Conservation (phyloP, 2,797 vertebrate species). For the Enteromius viviparus region DNA sequence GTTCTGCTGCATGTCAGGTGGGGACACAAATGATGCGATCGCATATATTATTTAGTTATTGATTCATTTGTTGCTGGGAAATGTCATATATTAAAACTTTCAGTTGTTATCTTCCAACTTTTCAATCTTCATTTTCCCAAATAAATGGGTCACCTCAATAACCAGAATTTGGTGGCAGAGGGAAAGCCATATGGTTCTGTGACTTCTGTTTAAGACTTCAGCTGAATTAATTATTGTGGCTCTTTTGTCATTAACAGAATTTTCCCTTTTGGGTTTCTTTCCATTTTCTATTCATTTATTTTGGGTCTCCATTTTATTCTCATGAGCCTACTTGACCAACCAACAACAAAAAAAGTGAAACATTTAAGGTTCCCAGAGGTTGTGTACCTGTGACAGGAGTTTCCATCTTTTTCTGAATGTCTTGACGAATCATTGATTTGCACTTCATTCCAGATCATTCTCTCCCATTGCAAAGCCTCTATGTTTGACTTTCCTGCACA, state of each 20-base stretch:
- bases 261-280: neutral
- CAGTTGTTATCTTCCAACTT: neutral
- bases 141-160: neutral
- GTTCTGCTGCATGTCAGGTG: neutral
- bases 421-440: slow-evolving; percentile 73
- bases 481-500: slow-evolving; percentile 70
- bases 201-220: neutral
- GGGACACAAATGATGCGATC: neutral
- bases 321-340: neutral
- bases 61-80: neutral
- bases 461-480: slow-evolving; percentile 40
- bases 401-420: slow-evolving; percentile 62
- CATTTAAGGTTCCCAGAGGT: slow-evolving; percentile 5
- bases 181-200: neutral
- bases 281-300: neutral
- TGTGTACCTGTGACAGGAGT: slow-evolving; percentile 22
- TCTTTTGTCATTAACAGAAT: neutral
- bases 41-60: neutral
- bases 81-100: neutral
- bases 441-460: slow-evolving; percentile 69
- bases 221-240: neutral
- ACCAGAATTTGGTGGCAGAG: neutral
- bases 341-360: neutral
- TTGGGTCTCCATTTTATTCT: neutral
- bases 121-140: neutral